Evolutionary conservation across 2,113 vertebrate species (phyloP).

Genomic region (Eulemur macaco): DNA sequence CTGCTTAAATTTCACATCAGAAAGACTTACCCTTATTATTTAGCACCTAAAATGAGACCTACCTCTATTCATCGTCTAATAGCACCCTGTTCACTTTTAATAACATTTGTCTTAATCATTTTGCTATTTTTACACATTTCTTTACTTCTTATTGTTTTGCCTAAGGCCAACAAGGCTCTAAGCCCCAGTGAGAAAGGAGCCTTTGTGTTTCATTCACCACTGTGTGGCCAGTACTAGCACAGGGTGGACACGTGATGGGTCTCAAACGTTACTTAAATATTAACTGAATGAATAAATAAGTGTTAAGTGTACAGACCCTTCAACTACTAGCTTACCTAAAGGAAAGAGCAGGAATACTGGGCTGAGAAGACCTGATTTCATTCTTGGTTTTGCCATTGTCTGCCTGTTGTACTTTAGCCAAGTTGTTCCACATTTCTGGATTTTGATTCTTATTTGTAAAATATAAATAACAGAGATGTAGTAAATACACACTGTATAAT

Average conservation of each 20-base stretch:
- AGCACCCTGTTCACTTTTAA: not conserved
- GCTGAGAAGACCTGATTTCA: not conserved
- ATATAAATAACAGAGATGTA: not conserved
- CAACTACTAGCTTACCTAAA: not conserved
- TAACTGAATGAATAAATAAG: not conserved
- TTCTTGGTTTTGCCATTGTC: not conserved
- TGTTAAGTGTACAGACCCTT: not conserved
- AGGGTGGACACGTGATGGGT: fast-evolving
- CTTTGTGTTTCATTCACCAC: not conserved
- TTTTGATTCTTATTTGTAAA: not conserved
- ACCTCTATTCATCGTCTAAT: not conserved
- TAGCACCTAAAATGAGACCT: not conserved
- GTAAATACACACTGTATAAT: not conserved
- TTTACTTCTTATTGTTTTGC: not conserved
- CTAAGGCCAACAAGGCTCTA: not conserved
- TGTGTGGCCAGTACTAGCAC: not conserved
- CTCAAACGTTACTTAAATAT: not conserved
- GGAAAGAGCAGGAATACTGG: not conserved
- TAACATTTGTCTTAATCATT: not conserved
- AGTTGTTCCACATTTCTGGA: not conserved
- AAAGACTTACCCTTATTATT: not conserved
- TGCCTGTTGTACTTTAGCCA: not conserved
- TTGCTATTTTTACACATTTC: not conserved
- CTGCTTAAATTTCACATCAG: not conserved
- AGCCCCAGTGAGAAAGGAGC: not conserved